Conservation (phyloP, 1,140 invertebrate genomes). For the Trinorchestia longiramus region DNA sequence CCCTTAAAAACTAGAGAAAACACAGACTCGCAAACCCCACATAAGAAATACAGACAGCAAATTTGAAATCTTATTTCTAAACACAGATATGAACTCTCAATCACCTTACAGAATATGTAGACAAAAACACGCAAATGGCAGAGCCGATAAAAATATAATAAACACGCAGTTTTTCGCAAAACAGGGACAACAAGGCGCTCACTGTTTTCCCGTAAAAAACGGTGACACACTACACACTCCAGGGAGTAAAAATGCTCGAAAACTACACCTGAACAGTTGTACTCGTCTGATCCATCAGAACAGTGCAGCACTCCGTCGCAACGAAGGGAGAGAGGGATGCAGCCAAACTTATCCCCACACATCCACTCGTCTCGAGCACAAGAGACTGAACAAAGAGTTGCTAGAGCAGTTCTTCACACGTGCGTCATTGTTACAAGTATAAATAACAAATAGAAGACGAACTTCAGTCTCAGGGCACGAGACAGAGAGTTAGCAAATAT, state of each 20-base stretch:
- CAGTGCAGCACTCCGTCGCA: conserved; percentile 41
- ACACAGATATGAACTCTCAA: not conserved
- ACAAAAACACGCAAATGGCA: not conserved
- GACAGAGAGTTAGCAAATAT: not conserved
- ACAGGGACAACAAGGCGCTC: not conserved
- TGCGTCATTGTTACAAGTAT: not conserved
- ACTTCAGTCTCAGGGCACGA: not conserved
- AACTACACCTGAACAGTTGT: conserved; percentile 64
- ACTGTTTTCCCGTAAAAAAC: not conserved
- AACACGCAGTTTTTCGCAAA: not conserved
- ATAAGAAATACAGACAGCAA: not conserved
- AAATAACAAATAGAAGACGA: not conserved
- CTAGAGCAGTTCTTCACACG: conserved; percentile 75
- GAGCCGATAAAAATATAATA: not conserved
- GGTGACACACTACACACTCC: not conserved
- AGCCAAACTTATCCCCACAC: conserved; percentile 67
- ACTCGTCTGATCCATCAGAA: conserved; percentile 48
- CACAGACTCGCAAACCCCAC: not conserved
- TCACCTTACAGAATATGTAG: not conserved
- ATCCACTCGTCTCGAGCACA: conserved; percentile 68
- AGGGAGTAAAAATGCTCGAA: not conserved
- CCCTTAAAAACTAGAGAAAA: no score
- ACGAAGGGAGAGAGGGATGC: conserved; percentile 66
- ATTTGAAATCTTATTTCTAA: not conserved
- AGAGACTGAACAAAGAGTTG: conserved; percentile 70